phyloP scores from a whole-genome alignment of 2,113 vertebrate species.

The Platichthys flesus region DNA sequence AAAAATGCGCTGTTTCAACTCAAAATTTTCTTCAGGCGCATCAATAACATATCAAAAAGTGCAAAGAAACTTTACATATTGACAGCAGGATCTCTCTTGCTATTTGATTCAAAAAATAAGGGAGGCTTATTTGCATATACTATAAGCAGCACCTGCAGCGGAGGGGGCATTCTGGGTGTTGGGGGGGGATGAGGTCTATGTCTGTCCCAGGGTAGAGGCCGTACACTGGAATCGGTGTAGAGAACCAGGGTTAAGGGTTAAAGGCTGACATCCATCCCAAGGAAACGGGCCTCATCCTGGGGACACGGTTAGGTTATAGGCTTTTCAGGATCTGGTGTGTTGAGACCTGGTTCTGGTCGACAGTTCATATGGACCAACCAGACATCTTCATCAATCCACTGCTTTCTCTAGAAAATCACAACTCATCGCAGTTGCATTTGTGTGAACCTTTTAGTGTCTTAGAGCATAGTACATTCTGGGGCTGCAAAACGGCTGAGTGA shows the following conservation, averaged over 20 bases:
- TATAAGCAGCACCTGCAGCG: conserved; percentile 85
- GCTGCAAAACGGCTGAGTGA: conserved; percentile 28
- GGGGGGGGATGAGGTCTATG: conserved; percentile 24
- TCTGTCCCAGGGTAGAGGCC: conserved; percentile 40
- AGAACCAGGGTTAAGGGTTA: conserved; percentile 48
- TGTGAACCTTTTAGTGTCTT: conserved; percentile 48
- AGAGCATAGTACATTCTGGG: conserved; percentile 39
- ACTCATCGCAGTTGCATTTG: conserved; percentile 9
- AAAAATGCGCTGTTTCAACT: conserved; percentile 25
- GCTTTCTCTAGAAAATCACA: conserved; percentile 54
- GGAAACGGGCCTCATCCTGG: conserved; percentile 52
- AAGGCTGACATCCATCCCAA: conserved; percentile 63
- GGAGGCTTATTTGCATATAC: conserved; percentile 86
- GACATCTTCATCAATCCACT: conserved; percentile 61
- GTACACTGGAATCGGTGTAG: conserved; percentile 38
- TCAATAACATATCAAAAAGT: conserved; percentile 68
- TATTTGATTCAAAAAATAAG: conserved; percentile 73
- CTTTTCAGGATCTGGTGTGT: conserved; percentile 40
- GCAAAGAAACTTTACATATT: conserved; percentile 68
- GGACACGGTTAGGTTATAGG: conserved; percentile 44
- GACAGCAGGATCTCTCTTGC: conserved; percentile 63
- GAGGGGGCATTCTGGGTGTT: conserved; percentile 65
- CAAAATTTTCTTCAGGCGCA: conserved; percentile 29
- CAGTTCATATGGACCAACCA: conserved; percentile 58
- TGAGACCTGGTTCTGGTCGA: conserved; percentile 69